A percentile compares a stretch with the other conserved stretches of the same genome.
Evolutionary conservation across 2,888 invertebrate species (phyloP).

Genomic region (Anorthoa munda): DNA sequence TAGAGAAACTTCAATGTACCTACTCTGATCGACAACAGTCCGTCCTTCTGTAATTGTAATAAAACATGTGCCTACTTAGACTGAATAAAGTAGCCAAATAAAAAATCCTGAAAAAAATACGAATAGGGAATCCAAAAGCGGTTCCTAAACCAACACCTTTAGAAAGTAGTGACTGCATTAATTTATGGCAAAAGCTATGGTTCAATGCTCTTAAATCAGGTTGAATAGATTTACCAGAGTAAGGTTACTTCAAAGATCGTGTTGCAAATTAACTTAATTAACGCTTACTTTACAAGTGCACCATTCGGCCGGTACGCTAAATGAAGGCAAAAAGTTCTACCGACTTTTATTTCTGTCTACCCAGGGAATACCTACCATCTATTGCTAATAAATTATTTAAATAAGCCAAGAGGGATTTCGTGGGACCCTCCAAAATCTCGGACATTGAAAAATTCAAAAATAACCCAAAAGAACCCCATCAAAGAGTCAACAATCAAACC

Average conservation of each 20-base stretch:
- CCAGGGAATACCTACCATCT: neutral
- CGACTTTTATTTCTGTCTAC: slow-evolving; percentile 38
- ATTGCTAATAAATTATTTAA: neutral
- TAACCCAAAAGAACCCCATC: neutral
- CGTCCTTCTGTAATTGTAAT: too few species aligned
- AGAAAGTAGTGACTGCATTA: slow-evolving; percentile 5
- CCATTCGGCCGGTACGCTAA: neutral
- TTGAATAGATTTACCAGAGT: slow-evolving; percentile 21
- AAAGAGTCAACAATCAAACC: slow-evolving; percentile 30
- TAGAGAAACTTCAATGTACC: neutral
- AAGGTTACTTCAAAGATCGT: slow-evolving; percentile 33
- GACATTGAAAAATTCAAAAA: slow-evolving; percentile 9
- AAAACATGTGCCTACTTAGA: neutral
- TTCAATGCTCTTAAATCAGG: slow-evolving; percentile 23
- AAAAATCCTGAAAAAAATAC: neutral
- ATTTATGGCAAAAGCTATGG: slow-evolving; percentile 5
- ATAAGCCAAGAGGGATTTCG: neutral
- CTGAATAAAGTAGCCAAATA: neutral
- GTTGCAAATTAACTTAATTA: slow-evolving; percentile 41
- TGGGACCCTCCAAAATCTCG: slow-evolving; percentile 1
- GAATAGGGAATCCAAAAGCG: neutral
- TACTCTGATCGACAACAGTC: neutral
- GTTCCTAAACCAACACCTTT: neutral
- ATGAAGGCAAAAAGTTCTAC: neutral
- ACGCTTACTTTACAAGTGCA: slow-evolving; percentile 26